A percentile compares a stretch with the other conserved stretches of the same genome.
These are phyloP conservation scores for Tympanuchus pallidicinctus DNA, from an alignment of 2,113 vertebrate species.

Conservation along the genomic window DNA sequence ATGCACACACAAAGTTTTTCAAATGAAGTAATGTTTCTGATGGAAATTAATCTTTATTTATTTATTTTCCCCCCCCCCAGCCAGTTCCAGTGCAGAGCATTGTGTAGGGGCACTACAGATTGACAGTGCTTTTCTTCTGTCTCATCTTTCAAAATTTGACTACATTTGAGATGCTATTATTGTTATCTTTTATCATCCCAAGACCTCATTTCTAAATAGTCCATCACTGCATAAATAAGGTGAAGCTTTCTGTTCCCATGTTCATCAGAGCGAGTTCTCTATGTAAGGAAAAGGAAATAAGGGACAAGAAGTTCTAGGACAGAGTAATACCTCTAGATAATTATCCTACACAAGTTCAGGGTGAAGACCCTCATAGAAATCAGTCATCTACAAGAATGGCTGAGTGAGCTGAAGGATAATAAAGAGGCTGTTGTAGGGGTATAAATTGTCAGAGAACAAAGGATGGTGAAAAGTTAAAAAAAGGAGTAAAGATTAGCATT, in stretches of 20 bases:
- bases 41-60: background rate
- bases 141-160: background rate
- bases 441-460: constrained; percentile 7
- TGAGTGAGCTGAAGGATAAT: constrained; percentile 5
- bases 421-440: background rate
- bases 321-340: constrained; percentile 1
- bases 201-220: constrained; percentile 10
- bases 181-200: background rate
- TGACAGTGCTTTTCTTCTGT: background rate
- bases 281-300: background rate
- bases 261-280: background rate
- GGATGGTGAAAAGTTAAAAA: background rate
- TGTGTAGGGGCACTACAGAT: background rate
- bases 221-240: background rate
- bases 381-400: background rate
- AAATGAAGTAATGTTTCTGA: background rate
- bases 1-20: background rate
- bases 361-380: background rate
- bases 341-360: background rate
- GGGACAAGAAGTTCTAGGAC: background rate
- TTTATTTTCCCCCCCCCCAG: background rate
- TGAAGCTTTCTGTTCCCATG: background rate
- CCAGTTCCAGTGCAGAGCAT: background rate
- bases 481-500: background rate
- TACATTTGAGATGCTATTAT: background rate